Conservation (phyloP, 2,797 vertebrate genomes). For the Notolepis coatsorum region DNA sequence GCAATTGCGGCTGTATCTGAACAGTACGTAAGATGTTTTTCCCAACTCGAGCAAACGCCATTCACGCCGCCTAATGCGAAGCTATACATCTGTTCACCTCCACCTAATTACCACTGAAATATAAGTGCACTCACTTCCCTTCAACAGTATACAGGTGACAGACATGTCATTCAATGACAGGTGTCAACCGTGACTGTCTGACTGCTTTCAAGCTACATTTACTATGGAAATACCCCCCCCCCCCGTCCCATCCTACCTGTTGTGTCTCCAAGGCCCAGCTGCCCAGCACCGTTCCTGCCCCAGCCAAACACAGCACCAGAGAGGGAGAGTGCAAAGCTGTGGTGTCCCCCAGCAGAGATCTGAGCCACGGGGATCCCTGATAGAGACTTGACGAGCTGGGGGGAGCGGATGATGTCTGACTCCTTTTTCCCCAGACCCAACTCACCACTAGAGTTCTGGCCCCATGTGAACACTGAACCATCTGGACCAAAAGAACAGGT, state of each 20-base stretch:
- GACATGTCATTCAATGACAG: no score
- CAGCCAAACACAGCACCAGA: conserved; percentile 82
- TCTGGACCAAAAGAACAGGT: conserved; percentile 50
- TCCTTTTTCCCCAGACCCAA: conserved; percentile 76
- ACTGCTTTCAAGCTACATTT: no score
- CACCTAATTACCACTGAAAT: no score
- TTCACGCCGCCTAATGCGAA: no score
- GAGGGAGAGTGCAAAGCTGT: conserved; percentile 81
- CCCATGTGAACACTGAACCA: conserved; percentile 82
- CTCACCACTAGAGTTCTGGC: conserved; percentile 80
- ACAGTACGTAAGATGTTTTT: no score
- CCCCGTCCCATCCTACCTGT: conserved; percentile 72
- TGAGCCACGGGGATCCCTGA: conserved; percentile 80
- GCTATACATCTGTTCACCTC: no score
- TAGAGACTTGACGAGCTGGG: conserved; percentile 76
- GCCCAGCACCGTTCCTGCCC: conserved; percentile 82
- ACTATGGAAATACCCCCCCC: no score
- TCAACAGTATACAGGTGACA: no score
- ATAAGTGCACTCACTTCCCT: no score
- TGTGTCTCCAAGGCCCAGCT: conserved; percentile 83
- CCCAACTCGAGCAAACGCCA: no score
- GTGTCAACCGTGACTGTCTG: no score
- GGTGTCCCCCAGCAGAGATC: conserved; percentile 77
- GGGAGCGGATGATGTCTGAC: conserved; percentile 38
- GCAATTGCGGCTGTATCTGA: no score